Percentiles rank a stretch among this genome's conserved stretches.
phyloP scores from a whole-genome alignment of 2,888 invertebrate species.

The Silvanus unidentatus region DNA sequence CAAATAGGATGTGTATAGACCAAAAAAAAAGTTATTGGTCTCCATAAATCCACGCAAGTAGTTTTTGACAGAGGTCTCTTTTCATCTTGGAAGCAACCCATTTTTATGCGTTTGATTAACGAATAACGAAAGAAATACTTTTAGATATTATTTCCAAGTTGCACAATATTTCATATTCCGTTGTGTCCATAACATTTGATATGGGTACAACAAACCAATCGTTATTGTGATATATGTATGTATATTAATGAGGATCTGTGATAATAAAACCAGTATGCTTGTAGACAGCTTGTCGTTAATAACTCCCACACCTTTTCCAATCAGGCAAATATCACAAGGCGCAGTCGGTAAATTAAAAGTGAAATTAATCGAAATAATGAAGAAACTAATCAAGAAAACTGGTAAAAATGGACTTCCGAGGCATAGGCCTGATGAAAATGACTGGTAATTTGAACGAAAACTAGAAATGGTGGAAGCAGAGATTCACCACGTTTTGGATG shows the following conservation, averaged over 20 bases:
- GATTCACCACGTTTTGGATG: constrained; percentile 13
- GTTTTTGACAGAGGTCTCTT: not conserved
- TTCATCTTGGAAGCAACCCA: constrained; percentile 7
- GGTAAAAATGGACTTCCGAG: constrained; percentile 7
- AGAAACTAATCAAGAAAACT: too few relatives aligned
- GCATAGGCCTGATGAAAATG: constrained; percentile 6
- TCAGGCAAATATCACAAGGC: too few relatives aligned
- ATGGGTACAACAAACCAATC: constrained; percentile 19
- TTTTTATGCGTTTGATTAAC: constrained; percentile 26
- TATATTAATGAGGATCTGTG: too few relatives aligned
- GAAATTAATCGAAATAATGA: too few relatives aligned
- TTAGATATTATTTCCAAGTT: constrained; percentile 18
- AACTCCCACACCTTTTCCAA: too few relatives aligned
- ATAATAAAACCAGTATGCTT: too few relatives aligned
- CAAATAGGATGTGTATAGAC: not conserved
- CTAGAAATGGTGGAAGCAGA: constrained; percentile 13
- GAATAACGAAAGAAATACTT: constrained; percentile 23
- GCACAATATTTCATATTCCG: constrained; percentile 19
- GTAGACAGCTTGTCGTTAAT: too few relatives aligned
- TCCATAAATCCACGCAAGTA: not conserved
- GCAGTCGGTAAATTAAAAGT: too few relatives aligned
- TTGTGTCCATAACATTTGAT: constrained; percentile 24
- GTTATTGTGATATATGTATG: too few relatives aligned
- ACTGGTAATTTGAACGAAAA: constrained; percentile 4
- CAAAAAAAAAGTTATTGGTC: not conserved